These are phyloP conservation scores for Lasioglossum morio DNA, from an alignment of 2,888 invertebrate species.

Conservation along the genomic window DNA sequence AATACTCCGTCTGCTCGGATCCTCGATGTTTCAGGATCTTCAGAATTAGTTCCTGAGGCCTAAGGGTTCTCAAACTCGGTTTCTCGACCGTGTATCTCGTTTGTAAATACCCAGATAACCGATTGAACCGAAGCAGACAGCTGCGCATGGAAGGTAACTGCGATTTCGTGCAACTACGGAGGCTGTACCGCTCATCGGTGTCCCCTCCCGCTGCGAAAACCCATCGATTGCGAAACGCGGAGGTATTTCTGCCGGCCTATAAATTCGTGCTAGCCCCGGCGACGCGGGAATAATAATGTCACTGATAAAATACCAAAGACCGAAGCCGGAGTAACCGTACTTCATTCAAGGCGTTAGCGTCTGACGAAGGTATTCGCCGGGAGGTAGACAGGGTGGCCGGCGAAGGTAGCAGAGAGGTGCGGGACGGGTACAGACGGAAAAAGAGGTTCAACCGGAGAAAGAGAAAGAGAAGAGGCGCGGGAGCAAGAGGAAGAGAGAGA, in stretches of 20 bases:
- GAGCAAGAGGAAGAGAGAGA: not conserved
- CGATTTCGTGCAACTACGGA: not conserved
- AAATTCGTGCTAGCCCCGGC: slow-evolving; percentile 55
- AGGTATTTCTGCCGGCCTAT: slow-evolving; percentile 47
- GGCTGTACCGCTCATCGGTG: not conserved
- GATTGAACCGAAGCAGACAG: not conserved
- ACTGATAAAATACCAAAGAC: slow-evolving; percentile 60
- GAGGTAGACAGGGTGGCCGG: slow-evolving; percentile 4
- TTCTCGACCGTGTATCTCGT: not conserved
- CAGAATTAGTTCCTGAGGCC: not conserved
- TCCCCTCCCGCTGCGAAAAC: slow-evolving; percentile 28
- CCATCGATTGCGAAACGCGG: slow-evolving; percentile 49
- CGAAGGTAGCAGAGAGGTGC: not conserved
- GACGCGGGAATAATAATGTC: slow-evolving; percentile 56
- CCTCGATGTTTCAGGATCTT: not conserved
- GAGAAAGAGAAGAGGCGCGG: not conserved
- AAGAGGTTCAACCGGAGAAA: slow-evolving; percentile 31
- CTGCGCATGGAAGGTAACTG: not conserved
- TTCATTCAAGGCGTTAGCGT: slow-evolving; percentile 59
- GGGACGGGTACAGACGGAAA: slow-evolving; percentile 5
- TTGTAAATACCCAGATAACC: not conserved
- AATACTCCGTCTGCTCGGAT: not conserved
- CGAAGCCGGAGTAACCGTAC: slow-evolving; percentile 51
- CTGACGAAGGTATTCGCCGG: slow-evolving; percentile 43
- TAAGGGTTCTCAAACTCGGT: not conserved